A percentile compares a stretch with the other conserved stretches of the same genome.
phyloP scores from a whole-genome alignment of 1,140 invertebrate genomes.

The Drosophila ohnishii region DNA sequence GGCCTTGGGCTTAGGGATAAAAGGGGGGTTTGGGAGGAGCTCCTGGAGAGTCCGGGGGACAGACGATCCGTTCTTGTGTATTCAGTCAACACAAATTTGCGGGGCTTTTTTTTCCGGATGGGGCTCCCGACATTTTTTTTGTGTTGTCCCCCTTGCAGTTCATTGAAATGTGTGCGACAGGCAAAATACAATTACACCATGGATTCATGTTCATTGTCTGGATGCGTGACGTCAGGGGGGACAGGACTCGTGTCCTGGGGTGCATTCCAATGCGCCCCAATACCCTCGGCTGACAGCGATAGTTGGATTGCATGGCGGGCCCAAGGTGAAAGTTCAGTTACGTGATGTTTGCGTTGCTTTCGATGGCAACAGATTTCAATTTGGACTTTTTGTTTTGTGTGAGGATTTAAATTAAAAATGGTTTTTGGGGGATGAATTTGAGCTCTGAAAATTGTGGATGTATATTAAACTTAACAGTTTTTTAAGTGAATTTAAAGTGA shows the following conservation, averaged over 20 bases:
- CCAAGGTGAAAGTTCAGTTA: conserved; percentile 70
- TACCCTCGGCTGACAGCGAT: conserved; percentile 37
- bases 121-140: conserved; percentile 16
- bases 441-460: too few relatives aligned
- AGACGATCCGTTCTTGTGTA: conserved; percentile 39
- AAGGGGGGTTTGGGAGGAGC: background rate
- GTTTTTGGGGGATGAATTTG: background rate
- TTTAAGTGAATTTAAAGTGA: background rate
- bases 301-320: conserved; percentile 34
- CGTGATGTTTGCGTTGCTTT: conserved; percentile 55
- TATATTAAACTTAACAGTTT: too few relatives aligned
- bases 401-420: conserved; percentile 4
- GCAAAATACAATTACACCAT: conserved; percentile 71
- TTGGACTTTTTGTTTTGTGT: background rate
- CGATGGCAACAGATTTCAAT: conserved; percentile 33
- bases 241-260: conserved; percentile 13
- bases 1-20: conserved; percentile 19
- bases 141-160: conserved; percentile 42
- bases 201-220: conserved; percentile 69
- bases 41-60: conserved; percentile 10
- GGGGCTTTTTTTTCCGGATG: conserved; percentile 4
- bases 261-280: conserved; percentile 38
- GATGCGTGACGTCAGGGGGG: conserved; percentile 45
- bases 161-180: conserved; percentile 68
- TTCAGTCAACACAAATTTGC: conserved; percentile 58